These are phyloP conservation scores for Cheumatopsyche charites DNA, from an alignment of 1,140 invertebrate genomes.

Conservation along the genomic window DNA sequence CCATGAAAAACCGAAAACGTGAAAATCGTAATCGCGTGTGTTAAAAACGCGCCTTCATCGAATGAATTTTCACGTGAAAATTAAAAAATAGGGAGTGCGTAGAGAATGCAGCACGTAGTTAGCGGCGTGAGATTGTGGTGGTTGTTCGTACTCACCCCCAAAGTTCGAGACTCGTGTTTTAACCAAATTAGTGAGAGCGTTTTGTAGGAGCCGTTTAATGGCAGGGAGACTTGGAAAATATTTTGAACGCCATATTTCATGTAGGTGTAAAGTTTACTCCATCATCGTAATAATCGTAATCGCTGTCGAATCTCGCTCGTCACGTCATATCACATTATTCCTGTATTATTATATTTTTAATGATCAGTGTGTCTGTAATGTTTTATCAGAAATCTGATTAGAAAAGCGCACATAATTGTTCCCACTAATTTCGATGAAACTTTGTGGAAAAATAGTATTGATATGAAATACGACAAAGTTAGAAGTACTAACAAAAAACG, in stretches of 20 bases:
- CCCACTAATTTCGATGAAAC: too few relatives aligned
- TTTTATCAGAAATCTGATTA: too few relatives aligned
- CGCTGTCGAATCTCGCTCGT: constrained; percentile 1
- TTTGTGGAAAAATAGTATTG: too few relatives aligned
- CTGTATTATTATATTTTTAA: too few relatives aligned
- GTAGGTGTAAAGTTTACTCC: constrained; percentile 12
- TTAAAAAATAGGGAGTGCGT: constrained; percentile 32
- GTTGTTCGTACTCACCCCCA: not conserved
- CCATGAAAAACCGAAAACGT: not conserved
- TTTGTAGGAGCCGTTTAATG: constrained; percentile 17
- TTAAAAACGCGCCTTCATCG: constrained; percentile 15
- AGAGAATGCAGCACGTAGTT: constrained; percentile 45
- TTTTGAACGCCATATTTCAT: constrained; percentile 6
- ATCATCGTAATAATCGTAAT: constrained; percentile 18
- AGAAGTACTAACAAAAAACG: too few relatives aligned
- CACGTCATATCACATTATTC: not conserved
- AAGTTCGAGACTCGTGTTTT: constrained; percentile 30
- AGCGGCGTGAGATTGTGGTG: constrained; percentile 20
- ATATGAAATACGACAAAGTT: too few relatives aligned
- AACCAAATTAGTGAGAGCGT: constrained; percentile 37
- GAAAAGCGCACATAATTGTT: too few relatives aligned
- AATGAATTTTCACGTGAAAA: constrained; percentile 4
- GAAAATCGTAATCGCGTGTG: constrained; percentile 13
- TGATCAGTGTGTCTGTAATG: too few relatives aligned
- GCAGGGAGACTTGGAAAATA: constrained; percentile 12